Evolutionary conservation across 2,797 vertebrate species (phyloP).

Genomic region (Gymnopithys bicolor): DNA sequence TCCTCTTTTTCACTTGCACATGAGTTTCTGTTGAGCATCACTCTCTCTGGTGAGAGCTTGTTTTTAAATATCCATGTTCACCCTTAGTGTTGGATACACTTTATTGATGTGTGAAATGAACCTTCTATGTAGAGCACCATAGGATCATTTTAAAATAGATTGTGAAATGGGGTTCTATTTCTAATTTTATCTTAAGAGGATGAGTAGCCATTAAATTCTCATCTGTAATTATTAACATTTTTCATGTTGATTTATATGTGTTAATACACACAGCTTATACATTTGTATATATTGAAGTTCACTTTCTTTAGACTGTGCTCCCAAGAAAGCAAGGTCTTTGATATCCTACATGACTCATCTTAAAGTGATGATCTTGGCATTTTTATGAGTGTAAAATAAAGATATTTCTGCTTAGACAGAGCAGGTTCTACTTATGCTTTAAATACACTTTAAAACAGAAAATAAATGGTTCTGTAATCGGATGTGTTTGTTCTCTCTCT

Average conservation of each 20-base stretch:
- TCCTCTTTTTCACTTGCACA: not conserved
- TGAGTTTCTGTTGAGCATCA: not conserved
- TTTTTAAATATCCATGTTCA: slow-evolving; percentile 8
- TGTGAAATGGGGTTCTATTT: not conserved
- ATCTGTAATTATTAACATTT: not conserved
- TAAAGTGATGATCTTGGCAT: not conserved
- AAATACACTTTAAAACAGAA: slow-evolving; percentile 19
- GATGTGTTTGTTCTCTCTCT: slow-evolving; percentile 9
- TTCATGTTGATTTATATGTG: not conserved
- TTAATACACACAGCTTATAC: not conserved
- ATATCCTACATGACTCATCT: not conserved
- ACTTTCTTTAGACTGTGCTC: not conserved
- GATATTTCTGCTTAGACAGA: slow-evolving; percentile 25
- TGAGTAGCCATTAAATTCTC: not conserved
- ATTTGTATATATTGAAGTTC: not conserved
- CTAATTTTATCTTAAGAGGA: not conserved
- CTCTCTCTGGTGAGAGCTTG: not conserved
- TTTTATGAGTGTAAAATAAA: slow-evolving; percentile 15
- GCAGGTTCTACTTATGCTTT: slow-evolving; percentile 17
- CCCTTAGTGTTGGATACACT: not conserved
- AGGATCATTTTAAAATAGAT: slow-evolving; percentile 3
- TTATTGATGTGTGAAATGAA: slow-evolving; percentile 18
- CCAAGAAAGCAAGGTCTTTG: not conserved
- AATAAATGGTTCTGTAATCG: slow-evolving; percentile 7
- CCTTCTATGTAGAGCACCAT: not conserved